Percentiles rank a stretch among this genome's conserved stretches.
Evolutionary conservation across 2,888 invertebrate species (phyloP).

Genomic region (Litoditis marina): DNA sequence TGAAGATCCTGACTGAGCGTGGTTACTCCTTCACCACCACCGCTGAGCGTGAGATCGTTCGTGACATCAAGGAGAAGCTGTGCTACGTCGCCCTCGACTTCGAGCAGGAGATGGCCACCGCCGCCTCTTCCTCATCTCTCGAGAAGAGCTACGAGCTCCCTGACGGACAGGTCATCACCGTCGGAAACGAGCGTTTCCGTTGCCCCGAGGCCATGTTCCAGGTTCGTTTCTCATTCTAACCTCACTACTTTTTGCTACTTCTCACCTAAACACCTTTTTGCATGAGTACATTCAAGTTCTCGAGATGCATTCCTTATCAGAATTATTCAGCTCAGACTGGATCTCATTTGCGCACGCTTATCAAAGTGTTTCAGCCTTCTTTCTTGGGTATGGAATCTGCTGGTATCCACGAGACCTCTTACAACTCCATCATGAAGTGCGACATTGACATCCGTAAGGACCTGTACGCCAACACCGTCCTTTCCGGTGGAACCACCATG

Average conservation of each 20-base stretch:
- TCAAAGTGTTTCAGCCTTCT: constrained; percentile 70
- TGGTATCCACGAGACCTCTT: constrained; percentile 64
- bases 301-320: neutral
- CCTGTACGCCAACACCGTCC: constrained; percentile 73
- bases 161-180: constrained; percentile 72
- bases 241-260: no score
- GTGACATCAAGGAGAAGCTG: constrained; percentile 87
- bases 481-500: constrained; percentile 72
- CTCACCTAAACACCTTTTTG: no score
- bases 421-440: constrained; percentile 92
- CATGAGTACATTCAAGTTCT: no score
- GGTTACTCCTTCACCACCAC: constrained; percentile 63
- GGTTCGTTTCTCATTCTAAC: constrained; percentile 21
- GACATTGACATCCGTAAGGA: constrained; percentile 79
- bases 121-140: constrained; percentile 82
- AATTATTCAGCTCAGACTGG: neutral
- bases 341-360: no score
- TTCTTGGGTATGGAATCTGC: constrained; percentile 71
- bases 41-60: constrained; percentile 78
- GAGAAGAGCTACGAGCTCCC: constrained; percentile 88
- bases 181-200: constrained; percentile 74
- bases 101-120: constrained; percentile 90
- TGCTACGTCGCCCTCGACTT: constrained; percentile 99
- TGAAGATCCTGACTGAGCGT: constrained; percentile 67
- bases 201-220: constrained; percentile 86